Evolutionary conservation across 2,797 vertebrate genomes (phyloP), one percentile per base, ranked within the genome.

Genomic region (Pogonophryne albipinna): DNA sequence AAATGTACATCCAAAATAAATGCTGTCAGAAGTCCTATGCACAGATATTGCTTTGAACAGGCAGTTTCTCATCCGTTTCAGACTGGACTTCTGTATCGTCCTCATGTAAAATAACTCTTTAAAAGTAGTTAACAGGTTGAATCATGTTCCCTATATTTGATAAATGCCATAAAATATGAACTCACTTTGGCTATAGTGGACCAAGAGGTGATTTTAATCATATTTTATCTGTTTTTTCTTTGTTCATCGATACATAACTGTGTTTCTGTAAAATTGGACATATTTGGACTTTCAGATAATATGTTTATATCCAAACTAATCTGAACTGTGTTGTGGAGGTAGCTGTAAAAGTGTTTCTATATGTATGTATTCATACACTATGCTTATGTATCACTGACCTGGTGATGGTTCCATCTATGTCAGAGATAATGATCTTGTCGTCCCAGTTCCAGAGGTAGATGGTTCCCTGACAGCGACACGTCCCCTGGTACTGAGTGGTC

Each of bases 371-470:
- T 38, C 34, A 38, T 7, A 38, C 34, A 38, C 34, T 38, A 38
- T 9, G 34, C 8, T 38, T 16, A n/a, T 19, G 11, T 13, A 5
- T 47, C 19, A 49, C 75, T 19, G 38, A 97, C 98, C 98, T 96
- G 58, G 98, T 99, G 89, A 99, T 99, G 82, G 98, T 99, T 75
- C 98, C 98, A 17, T 99, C 98, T 4, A 99, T 99, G 89, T 99
- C 98, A 1, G 98, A 99, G 92, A 99, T 99, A 59, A 99, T 90
- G 12, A 99, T 97, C 85, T 97, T 99, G 87, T 99, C 98, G 6
- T 99, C 97, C 98, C 98, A 99, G 80, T 97, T 95, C 98, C 98
- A 99, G 9, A 99, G 90, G 91, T 99, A 99, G 91, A 99, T 98
- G 83, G 97, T 99, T 77, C 98, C 98, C 82, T 98, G 97, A 1